phyloP scores from a whole-genome alignment of 2,888 invertebrate genomes.

The Geophilus truncorum region DNA sequence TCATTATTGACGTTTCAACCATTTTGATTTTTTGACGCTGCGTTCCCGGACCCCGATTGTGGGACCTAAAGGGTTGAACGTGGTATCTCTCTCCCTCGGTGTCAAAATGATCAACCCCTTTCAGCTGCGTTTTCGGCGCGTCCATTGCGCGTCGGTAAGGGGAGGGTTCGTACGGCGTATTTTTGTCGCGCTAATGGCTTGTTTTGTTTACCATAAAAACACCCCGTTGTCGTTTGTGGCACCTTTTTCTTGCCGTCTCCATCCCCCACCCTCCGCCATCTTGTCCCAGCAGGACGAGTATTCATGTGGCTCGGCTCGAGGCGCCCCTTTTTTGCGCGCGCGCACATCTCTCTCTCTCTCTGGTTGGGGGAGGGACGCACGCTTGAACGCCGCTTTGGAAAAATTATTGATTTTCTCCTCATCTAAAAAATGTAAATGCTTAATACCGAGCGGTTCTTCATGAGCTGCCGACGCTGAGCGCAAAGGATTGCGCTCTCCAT shows the following conservation, averaged over 20 bases:
- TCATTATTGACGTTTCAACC: neutral
- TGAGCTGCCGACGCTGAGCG: conserved; percentile 25
- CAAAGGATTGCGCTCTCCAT: conserved; percentile 31
- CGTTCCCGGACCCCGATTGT: conserved; percentile 6
- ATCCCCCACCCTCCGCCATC: conserved; percentile 25
- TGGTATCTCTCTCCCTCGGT: conserved; percentile 29
- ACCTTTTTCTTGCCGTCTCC: conserved; percentile 14
- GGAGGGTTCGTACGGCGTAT: neutral
- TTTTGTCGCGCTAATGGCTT: conserved; percentile 25
- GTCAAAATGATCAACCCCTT: conserved; percentile 32
- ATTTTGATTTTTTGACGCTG: conserved; percentile 25
- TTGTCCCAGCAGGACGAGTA: conserved; percentile 25
- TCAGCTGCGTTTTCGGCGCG: conserved; percentile 29
- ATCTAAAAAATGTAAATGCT: conserved; percentile 30
- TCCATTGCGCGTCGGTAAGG: conserved; percentile 23
- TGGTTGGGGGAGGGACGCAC: conserved; percentile 29
- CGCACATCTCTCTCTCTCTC: conserved; percentile 23
- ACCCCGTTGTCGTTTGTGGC: conserved; percentile 28
- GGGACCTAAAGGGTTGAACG: conserved; percentile 9
- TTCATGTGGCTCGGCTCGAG: conserved; percentile 29
- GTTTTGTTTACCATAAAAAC: conserved; percentile 34
- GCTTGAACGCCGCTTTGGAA: conserved; percentile 30
- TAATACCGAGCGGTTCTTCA: conserved; percentile 29
- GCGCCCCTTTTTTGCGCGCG: conserved; percentile 29
- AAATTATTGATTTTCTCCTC: conserved; percentile 33